Evolutionary conservation across 2,797 vertebrate genomes (phyloP), one percentile per base, ranked within the genome.

Genomic region (Hydrocynus forskahlii): DNA sequence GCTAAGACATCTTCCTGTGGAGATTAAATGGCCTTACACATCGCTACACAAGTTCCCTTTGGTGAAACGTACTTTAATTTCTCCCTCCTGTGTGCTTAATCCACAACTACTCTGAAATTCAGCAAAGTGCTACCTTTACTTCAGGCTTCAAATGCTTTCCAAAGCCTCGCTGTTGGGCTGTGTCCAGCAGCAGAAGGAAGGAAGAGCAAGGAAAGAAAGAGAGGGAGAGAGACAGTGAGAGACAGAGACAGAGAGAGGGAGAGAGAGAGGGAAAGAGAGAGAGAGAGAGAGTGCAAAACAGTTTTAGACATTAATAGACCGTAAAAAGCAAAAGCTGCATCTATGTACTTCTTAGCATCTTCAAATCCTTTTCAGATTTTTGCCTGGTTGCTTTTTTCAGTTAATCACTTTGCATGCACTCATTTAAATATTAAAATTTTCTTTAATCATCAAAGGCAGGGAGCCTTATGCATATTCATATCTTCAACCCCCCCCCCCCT

Each of bases 391-490:
- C 89, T 89, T 90, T 91, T 90, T 90, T 96, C 93, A 95, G 95
- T 97, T 98, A 97, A 98, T 99, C 97, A 98, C 96, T 97, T 97
- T 97, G 96, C 97, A 97, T 96, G 96, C 95, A 95, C 96, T 97
- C 97, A 98, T 98, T 97, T 98, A 97, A 99, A 99, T 99, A 98
- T 99, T 97, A 98, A 96, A 97, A 97, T 98, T 97, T 97, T 96
- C 96, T 98, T 99, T 97, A 98, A 99, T 99, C 97, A 98, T 99
- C 97, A 98, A 98, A 99, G 97, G 96, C 97, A 98, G 96, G 93
- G 95, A 96, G 95, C 92, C 95, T 97, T 97, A 99, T 98, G 97
- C 97, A 99, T 98, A 98, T 99, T 98, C 97, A 98, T 97, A 96
- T 95, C 92, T 92, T 85, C 85, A 93, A 90, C n/a, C n/a, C n/a